Evolutionary conservation across 2,797 vertebrate genomes (phyloP).

Genomic region (Macroramphosus scolopax): DNA sequence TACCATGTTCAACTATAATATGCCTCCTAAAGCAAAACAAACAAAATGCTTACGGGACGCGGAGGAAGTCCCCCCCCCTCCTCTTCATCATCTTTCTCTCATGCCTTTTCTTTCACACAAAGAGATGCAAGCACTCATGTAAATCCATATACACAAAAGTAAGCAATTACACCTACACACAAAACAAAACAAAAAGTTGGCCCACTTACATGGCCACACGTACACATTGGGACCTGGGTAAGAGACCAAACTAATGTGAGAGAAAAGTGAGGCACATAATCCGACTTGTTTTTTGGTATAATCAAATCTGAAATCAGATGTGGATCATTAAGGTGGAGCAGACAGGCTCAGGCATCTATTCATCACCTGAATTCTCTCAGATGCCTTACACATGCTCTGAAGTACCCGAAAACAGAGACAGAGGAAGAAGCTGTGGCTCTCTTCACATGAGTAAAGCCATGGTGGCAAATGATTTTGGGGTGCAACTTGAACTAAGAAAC

Average conservation of each 20-base stretch:
- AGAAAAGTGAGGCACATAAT: slow-evolving; percentile 74
- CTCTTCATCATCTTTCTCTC: no score
- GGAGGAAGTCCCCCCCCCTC: slow-evolving; percentile 11
- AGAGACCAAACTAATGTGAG: slow-evolving; percentile 55
- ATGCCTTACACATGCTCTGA: slow-evolving; percentile 34
- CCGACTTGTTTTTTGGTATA: slow-evolving; percentile 73
- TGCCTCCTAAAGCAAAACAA: slow-evolving; percentile 11
- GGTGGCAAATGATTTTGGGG: slow-evolving; percentile 11
- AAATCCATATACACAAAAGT: slow-evolving; percentile 53
- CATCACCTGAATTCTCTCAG: slow-evolving; percentile 46
- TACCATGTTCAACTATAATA: slow-evolving; percentile 51
- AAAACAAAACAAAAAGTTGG: slow-evolving; percentile 11
- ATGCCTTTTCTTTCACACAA: slow-evolving; percentile 13
- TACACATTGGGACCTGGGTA: slow-evolving; percentile 41
- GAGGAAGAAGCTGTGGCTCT: no score
- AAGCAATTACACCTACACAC: slow-evolving; percentile 47
- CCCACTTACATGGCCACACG: slow-evolving; percentile 32
- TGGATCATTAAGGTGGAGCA: slow-evolving; percentile 50
- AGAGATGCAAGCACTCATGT: slow-evolving; percentile 50
- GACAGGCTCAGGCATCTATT: slow-evolving; percentile 36
- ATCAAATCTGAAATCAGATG: slow-evolving; percentile 59
- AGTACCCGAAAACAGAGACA: slow-evolving; percentile 22
- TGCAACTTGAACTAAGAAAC: slow-evolving; percentile 41
- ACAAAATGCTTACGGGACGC: slow-evolving; percentile 12
- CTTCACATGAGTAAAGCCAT: slow-evolving; percentile 29